Evolutionary conservation across 2,888 invertebrate genomes (phyloP).

Genomic region (Drosophila meridiana): DNA sequence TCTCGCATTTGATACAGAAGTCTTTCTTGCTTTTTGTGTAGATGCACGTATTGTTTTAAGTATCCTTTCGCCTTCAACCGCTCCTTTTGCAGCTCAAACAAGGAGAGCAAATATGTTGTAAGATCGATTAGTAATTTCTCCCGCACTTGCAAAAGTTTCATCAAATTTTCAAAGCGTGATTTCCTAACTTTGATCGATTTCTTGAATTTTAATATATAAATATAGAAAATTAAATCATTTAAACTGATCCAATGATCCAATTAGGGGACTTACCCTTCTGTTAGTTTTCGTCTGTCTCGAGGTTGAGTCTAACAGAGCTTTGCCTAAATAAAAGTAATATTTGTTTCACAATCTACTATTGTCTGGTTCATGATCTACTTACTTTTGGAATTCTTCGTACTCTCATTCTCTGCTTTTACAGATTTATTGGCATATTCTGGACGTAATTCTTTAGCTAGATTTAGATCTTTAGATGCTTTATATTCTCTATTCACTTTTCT

Average conservation of each 20-base stretch:
- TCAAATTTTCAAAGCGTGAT: background rate
- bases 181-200: background rate
- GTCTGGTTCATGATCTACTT: background rate
- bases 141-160: background rate
- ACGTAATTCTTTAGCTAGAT: background rate
- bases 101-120: background rate
- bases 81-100: slow-evolving; percentile 4
- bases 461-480: background rate
- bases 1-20: slow-evolving; percentile 1
- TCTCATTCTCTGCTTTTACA: background rate
- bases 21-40: background rate
- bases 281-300: background rate
- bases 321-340: background rate
- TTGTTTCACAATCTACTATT: background rate
- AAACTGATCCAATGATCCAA: background rate
- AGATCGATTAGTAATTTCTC: slow-evolving; percentile 4
- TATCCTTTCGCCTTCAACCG: background rate
- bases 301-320: too few species aligned
- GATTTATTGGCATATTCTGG: background rate
- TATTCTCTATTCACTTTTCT: background rate
- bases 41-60: background rate
- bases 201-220: background rate
- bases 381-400: background rate
- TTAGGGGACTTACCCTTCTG: background rate
- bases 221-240: background rate